Base-by-base conservation (phyloP, 2,113 vertebrate species). In the Aptenodytes forsteri region DNA sequence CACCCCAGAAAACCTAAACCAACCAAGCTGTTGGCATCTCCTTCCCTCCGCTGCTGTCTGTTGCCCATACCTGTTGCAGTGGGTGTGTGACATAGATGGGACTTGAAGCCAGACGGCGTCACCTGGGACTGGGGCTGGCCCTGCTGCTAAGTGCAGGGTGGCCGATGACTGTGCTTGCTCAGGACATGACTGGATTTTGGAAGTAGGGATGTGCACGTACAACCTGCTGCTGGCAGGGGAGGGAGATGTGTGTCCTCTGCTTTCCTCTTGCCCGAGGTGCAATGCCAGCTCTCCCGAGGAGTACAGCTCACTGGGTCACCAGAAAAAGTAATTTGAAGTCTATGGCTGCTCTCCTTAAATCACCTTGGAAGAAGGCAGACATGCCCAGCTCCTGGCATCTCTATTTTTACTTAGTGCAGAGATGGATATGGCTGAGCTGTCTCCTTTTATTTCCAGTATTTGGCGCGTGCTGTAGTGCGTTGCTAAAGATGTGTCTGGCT, bases 381-480 rank as follows among this genome's bases (percentile, higher is more conserved):
- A 0, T 95, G 84, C 89, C 89, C 78, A 66, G 94, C 94, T 96
- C 94, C 58, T 90, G 87, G 73, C 83, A 76, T 89, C 91, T 95
- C 93, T 94, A 80, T 95, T 95, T 97, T 95, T 89, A 82, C 49
- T 89, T 46, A 0, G 10, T 87, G 78, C 87, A 58, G 83, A 64
- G 93, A 91, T 95, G 87, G 92, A 90, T 93, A 46, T 21, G 86
- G 50, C 97, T 83, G 91, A 95, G 79, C 95, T 90, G 96, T 95
- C 95, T 88, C 70, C 81, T 93, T 94, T 85, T 67, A 76, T 94
- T 96, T 84, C 81, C 92, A 83, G 82, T 20, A 0, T n/a, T 96
- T 83, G 93, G 86, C 47, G 2, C 3, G 13, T 70, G 80, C 90
- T 72, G 93, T 5, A 30, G 91, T 0, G 1, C 2, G 0, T 64